A percentile compares a stretch with the other conserved stretches of the same genome.
phyloP scores from a whole-genome alignment of 1,140 invertebrate genomes.

The Leptonema lineaticorne region DNA sequence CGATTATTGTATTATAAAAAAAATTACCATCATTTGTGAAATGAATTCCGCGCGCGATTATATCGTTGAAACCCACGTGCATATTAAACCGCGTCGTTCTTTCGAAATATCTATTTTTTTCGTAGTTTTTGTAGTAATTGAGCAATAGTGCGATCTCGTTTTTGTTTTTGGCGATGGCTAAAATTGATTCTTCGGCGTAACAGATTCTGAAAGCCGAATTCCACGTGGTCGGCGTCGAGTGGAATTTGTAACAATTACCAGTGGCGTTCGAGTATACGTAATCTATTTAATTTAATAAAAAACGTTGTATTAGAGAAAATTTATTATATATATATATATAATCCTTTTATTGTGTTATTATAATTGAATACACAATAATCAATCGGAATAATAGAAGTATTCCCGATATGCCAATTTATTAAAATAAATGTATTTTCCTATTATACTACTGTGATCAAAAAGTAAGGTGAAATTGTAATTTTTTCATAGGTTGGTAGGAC shows the following conservation, averaged over 20 bases:
- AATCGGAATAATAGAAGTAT: too few relatives aligned
- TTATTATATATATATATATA: too few relatives aligned
- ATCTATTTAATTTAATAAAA: too few relatives aligned
- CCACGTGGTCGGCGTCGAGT: neutral
- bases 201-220: neutral
- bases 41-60: neutral
- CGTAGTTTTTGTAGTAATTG: neutral
- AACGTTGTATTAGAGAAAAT: too few relatives aligned
- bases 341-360: too few relatives aligned
- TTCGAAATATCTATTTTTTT: neutral
- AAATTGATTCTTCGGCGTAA: neutral
- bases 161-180: neutral
- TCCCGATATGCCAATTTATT: too few relatives aligned
- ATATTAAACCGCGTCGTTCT: neutral
- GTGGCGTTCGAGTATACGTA: neutral
- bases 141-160: neutral
- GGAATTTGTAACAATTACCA: neutral
- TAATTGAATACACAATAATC: too few relatives aligned
- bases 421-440: too few relatives aligned
- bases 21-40: neutral
- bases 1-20: neutral
- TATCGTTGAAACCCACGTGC: constrained; percentile 3
- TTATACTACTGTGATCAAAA: too few relatives aligned
- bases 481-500: too few relatives aligned
- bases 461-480: too few relatives aligned